These are phyloP conservation scores for Drosophila nebulosa DNA, from an alignment of 1,140 invertebrate genomes.

Conservation along the genomic window DNA sequence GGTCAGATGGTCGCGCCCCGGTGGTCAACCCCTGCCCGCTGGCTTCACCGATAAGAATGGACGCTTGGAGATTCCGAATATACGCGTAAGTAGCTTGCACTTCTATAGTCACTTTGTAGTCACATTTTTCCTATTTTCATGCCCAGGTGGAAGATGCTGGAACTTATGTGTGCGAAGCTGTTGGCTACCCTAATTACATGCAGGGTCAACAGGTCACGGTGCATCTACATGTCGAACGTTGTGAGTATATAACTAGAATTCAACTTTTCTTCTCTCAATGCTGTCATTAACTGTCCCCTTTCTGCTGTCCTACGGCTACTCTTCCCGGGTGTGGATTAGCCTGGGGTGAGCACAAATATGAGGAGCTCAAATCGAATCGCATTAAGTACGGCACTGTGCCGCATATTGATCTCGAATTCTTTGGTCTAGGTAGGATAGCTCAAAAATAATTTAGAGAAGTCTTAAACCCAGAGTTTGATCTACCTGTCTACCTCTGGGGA, in stretches of 20 bases:
- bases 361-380: conserved; percentile 63
- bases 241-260: conserved; percentile 83
- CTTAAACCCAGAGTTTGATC: background rate
- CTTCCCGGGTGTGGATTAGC: too few relatives aligned
- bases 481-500: too few relatives aligned
- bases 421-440: conserved; percentile 72
- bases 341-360: conserved; percentile 77
- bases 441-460: background rate
- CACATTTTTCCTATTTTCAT: too few relatives aligned
- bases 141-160: conserved; percentile 86
- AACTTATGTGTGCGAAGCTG: conserved; percentile 91
- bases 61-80: conserved; percentile 92
- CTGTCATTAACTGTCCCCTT: too few relatives aligned
- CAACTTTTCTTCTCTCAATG: background rate
- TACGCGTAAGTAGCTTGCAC: conserved; percentile 83
- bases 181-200: conserved; percentile 82
- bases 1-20: conserved; percentile 89
- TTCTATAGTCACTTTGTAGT: background rate
- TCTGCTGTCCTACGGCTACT: too few relatives aligned
- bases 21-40: conserved; percentile 86
- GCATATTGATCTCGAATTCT: conserved; percentile 79
- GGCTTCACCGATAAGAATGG: conserved; percentile 88
- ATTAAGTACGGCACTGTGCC: conserved; percentile 78
- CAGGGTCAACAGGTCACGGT: conserved; percentile 84
- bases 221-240: conserved; percentile 86